Conservation (phyloP, 2,797 vertebrate species). For the Scolopax bukidnonensis region DNA sequence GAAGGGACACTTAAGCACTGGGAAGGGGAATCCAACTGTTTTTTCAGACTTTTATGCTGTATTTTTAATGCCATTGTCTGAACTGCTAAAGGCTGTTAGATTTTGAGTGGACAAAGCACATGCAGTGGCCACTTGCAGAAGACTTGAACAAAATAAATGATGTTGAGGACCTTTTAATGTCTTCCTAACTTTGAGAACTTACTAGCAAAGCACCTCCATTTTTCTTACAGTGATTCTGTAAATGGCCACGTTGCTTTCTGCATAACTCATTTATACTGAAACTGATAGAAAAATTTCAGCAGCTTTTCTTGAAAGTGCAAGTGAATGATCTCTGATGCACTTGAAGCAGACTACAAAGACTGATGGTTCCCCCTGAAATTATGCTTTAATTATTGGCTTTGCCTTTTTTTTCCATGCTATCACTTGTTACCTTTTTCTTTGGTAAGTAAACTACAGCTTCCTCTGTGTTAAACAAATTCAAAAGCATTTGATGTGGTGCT, state of each 20-base stretch:
- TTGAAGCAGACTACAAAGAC: not conserved
- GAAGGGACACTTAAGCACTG: not conserved
- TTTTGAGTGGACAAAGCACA: conserved; percentile 12
- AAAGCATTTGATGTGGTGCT: not conserved
- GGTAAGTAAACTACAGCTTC: conserved; percentile 80
- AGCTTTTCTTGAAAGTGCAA: not conserved
- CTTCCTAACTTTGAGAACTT: not conserved
- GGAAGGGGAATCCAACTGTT: not conserved
- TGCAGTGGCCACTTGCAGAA: conserved; percentile 23
- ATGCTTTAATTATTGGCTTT: conserved; percentile 70
- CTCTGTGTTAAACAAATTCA: not conserved
- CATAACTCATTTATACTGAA: not conserved
- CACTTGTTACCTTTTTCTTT: conserved; percentile 74
- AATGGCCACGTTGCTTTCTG: conserved; percentile 45
- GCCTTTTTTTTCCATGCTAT: conserved; percentile 77
- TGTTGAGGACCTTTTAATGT: not conserved
- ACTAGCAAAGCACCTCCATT: not conserved
- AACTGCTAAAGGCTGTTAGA: conserved; percentile 70
- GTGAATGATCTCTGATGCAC: not conserved
- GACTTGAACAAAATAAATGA: not conserved
- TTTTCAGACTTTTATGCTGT: not conserved
- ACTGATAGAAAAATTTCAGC: not conserved
- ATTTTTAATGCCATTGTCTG: not conserved
- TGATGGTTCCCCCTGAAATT: conserved; percentile 25
- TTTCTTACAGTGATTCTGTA: not conserved